A percentile compares a stretch with the other conserved stretches of the same genome.
These are phyloP conservation scores for Pycnonotus jocosus DNA, from an alignment of 2,113 vertebrate species.

Conservation along the genomic window DNA sequence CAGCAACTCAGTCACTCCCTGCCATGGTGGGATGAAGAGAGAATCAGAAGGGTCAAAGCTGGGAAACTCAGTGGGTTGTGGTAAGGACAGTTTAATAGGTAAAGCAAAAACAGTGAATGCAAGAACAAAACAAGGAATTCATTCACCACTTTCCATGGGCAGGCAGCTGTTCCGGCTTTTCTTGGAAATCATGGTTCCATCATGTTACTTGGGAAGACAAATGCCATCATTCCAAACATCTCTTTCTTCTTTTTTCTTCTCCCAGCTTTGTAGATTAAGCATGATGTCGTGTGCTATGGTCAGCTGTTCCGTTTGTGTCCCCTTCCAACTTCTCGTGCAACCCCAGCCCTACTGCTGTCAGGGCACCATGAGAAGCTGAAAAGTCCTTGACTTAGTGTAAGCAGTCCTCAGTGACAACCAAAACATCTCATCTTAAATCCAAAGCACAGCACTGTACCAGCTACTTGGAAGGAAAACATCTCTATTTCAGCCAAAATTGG, in stretches of 20 bases:
- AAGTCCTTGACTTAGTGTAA: neutral
- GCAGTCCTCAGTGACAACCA: neutral
- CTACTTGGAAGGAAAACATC: neutral
- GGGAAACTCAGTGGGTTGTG: neutral
- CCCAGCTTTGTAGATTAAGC: neutral
- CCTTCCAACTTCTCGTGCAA: neutral
- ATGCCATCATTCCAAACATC: neutral
- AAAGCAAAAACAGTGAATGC: neutral
- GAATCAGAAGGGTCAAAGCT: neutral
- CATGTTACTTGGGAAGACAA: neutral
- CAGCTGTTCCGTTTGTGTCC: neutral
- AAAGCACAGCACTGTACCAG: neutral
- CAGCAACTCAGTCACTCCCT: neutral
- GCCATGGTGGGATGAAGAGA: fast-evolving
- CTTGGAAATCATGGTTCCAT: neutral
- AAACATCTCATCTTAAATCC: neutral
- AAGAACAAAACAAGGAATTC: neutral
- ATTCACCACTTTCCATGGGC: neutral
- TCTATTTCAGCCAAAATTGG: neutral
- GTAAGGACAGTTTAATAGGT: neutral
- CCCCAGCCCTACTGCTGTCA: neutral
- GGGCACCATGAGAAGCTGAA: neutral
- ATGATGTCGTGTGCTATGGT: fast-evolving
- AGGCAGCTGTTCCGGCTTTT: neutral
- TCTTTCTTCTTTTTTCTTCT: neutral